Evolutionary conservation across 2,113 vertebrate species (phyloP).

Genomic region (Marmota flaviventris): DNA sequence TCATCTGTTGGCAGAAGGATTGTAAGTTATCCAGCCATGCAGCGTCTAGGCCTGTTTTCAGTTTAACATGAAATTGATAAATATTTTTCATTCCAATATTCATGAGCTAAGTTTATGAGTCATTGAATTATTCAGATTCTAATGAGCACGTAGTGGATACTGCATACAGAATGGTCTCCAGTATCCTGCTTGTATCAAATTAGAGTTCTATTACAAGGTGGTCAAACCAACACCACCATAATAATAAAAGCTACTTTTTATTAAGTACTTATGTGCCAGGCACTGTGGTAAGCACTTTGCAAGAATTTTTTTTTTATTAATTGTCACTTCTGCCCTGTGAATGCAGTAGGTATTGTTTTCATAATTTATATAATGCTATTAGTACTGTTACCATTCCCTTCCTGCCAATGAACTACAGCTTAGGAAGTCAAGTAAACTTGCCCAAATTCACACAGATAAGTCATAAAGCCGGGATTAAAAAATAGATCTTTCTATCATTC

Average conservation of each 20-base stretch:
- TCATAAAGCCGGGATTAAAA: slow-evolving; percentile 17
- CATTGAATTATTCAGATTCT: not conserved
- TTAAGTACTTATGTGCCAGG: not conserved
- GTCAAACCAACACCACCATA: not conserved
- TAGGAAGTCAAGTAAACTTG: not conserved
- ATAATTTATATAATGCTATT: not conserved
- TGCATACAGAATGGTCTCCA: not conserved
- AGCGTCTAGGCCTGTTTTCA: not conserved
- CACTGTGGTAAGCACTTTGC: not conserved
- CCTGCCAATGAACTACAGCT: not conserved
- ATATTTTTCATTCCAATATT: not conserved
- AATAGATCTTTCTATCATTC: not conserved
- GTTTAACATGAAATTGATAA: slow-evolving; percentile 18
- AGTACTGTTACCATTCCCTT: not conserved
- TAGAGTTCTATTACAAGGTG: not conserved
- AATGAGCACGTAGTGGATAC: not conserved
- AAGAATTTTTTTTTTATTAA: not conserved
- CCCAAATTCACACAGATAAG: not conserved
- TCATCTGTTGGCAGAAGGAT: not conserved
- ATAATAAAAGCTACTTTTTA: not conserved
- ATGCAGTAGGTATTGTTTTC: not conserved
- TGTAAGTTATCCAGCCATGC: not conserved
- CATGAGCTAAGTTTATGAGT: not conserved
- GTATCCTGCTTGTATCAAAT: not conserved
- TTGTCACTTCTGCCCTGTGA: not conserved